Conservation (phyloP, 2,113 vertebrate species). For the Nothocercus julius region DNA sequence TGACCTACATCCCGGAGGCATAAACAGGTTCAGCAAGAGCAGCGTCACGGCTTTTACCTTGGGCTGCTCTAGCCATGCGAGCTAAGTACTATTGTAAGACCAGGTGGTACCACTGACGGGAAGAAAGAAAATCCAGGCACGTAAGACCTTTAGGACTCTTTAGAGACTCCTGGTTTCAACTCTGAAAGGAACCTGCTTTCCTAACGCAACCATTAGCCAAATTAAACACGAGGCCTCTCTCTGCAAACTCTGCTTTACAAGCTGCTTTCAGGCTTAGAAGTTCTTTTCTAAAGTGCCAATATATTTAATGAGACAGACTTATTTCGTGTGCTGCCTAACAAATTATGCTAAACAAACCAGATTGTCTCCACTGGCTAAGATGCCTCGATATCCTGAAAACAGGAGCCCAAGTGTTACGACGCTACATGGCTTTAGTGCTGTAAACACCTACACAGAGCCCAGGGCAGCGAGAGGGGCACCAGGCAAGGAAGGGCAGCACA, state of each 20-base stretch:
- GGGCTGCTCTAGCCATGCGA: no score
- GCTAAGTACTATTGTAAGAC: neutral
- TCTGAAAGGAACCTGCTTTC: neutral
- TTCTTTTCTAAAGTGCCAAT: neutral
- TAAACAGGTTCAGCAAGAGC: fast-evolving
- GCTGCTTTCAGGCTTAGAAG: neutral
- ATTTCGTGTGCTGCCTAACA: neutral
- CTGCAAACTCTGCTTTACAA: neutral
- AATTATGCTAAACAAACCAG: neutral
- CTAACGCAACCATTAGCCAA: neutral
- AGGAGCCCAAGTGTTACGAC: neutral
- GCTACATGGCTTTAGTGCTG: neutral
- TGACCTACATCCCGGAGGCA: neutral
- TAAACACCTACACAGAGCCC: neutral
- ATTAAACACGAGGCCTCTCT: neutral
- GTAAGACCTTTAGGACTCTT: neutral
- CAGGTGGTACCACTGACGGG: fast-evolving
- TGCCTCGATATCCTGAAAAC: neutral
- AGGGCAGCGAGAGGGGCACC: neutral
- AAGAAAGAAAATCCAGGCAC: neutral
- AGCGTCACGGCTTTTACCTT: no score
- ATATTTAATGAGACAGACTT: slow-evolving; percentile 8
- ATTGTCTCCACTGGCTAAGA: neutral
- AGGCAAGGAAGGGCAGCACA: neutral
- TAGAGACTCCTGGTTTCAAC: neutral